Conservation (phyloP, 2,888 invertebrate species). For the Oxytorus armatus region DNA sequence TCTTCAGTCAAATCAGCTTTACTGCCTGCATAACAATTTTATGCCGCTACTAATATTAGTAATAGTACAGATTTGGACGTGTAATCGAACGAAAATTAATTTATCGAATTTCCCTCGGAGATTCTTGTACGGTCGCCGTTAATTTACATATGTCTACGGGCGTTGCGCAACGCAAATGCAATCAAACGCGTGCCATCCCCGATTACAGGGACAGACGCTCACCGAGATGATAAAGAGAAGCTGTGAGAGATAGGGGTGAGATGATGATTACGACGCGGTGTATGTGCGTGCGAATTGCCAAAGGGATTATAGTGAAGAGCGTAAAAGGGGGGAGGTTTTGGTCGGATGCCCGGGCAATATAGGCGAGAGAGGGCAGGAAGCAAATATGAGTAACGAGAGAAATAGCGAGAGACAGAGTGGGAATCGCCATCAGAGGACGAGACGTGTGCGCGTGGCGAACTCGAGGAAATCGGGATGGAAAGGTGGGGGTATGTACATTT, state of each 20-base stretch:
- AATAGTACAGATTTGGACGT: background rate
- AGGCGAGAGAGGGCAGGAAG: constrained; percentile 5
- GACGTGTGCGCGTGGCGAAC: background rate
- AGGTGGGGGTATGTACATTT: background rate
- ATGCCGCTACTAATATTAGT: no score
- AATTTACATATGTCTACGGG: background rate
- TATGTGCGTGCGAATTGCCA: constrained; percentile 48
- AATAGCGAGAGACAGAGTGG: background rate
- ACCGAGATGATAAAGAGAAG: constrained; percentile 52
- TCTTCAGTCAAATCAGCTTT: background rate
- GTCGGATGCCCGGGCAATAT: constrained; percentile 23
- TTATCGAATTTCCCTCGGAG: background rate
- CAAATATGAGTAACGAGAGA: constrained; percentile 14
- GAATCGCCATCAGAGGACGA: background rate
- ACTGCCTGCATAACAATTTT: background rate
- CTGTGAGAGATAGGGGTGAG: constrained; percentile 43
- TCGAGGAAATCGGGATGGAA: background rate
- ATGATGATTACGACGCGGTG: constrained; percentile 62
- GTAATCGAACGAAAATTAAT: background rate
- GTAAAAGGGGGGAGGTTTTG: constrained; percentile 43
- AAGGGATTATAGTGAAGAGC: constrained; percentile 43
- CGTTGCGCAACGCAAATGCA: constrained; percentile 34
- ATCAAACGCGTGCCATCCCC: constrained; percentile 59
- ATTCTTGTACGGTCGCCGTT: background rate
- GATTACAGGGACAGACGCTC: constrained; percentile 67